Conservation (phyloP, 2,797 vertebrate species). For the Notolepis coatsorum region DNA sequence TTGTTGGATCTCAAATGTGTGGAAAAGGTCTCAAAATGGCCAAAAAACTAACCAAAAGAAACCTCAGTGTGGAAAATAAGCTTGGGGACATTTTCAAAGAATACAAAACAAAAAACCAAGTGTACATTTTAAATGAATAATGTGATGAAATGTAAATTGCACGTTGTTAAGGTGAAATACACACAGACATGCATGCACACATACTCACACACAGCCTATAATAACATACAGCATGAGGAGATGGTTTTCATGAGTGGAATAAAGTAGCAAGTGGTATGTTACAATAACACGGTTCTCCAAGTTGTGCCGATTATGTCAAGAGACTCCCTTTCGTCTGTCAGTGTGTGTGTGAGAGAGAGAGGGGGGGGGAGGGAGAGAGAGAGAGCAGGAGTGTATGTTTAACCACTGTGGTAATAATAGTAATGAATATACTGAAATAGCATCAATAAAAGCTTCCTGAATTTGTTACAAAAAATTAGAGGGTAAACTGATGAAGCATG, state of each 20-base stretch:
- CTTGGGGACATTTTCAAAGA: not conserved
- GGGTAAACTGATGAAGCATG: constrained; percentile 49
- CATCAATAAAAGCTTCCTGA: constrained; percentile 45
- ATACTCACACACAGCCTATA: not conserved
- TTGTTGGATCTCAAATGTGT: too few relatives aligned
- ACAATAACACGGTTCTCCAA: constrained; percentile 44
- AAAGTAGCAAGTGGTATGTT: constrained; percentile 31
- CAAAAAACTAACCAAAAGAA: too few relatives aligned
- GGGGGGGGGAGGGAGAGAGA: not conserved
- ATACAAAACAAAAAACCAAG: not conserved
- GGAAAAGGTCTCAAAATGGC: too few relatives aligned
- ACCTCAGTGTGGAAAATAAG: too few relatives aligned
- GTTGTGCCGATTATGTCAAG: constrained; percentile 75
- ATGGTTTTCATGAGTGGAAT: constrained; percentile 26
- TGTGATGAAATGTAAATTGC: constrained; percentile 9
- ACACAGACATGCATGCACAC: constrained; percentile 27
- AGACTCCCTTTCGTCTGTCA: constrained; percentile 54
- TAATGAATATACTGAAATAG: constrained; percentile 57
- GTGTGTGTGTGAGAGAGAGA: not conserved
- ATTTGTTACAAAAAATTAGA: constrained; percentile 39
- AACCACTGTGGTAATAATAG: constrained; percentile 56
- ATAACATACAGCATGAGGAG: constrained; percentile 30
- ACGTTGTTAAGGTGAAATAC: constrained; percentile 34
- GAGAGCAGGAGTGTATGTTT: not conserved
- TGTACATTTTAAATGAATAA: too few relatives aligned